Base-by-base conservation (phyloP, 2,888 invertebrate species). In the Hermaeophaga mercurialis region DNA sequence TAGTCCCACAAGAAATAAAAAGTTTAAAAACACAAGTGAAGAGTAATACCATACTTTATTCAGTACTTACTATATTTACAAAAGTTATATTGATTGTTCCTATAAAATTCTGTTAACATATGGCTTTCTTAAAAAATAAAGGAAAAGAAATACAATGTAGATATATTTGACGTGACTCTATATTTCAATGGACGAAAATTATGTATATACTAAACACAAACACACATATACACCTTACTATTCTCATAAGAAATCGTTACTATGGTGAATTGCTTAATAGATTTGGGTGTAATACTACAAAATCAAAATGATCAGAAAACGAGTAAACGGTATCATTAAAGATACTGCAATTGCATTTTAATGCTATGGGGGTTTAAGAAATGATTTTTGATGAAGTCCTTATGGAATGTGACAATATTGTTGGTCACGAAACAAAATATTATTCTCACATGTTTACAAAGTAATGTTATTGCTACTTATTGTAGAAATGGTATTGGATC, bases 31-130 rank as follows among this genome's bases (percentile, higher is more conserved):
- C 1, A 36, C 1, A 11, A 17, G 24, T 14, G 11, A 43, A 12
- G 18, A 50, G 41, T 43, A 50, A 52, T 43, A 52, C 48, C 17
- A 38, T 48, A 48, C 26, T 52, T 52, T 52, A 52, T 52, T 52
- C 41, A 43, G 26, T 52, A 52, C 48, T 48, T 39, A 24, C 52
- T 52, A 52, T 52, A 52, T 52, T 52, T 52, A 52, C 52, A 52
- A 52, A 52, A 43, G 33, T 52, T 50, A 52, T 43, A 50, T 43
- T 50, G 43, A 52, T 52, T 43, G 43, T 52, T 52, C 52, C 52
- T 52, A 52, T 52, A 52, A 52, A 52, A 52, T 43, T 52, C 43
- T 50, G 43, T 52, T 52, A 52, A 52, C 52, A 52, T 52, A 50
- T 50, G 50, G 52, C 43, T 34, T 52, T 52, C 24, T 52, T 52